Evolutionary conservation across 1,140 invertebrate species (phyloP), one percentile per base, ranked within the genome.

Genomic region (Psix sp.): DNA sequence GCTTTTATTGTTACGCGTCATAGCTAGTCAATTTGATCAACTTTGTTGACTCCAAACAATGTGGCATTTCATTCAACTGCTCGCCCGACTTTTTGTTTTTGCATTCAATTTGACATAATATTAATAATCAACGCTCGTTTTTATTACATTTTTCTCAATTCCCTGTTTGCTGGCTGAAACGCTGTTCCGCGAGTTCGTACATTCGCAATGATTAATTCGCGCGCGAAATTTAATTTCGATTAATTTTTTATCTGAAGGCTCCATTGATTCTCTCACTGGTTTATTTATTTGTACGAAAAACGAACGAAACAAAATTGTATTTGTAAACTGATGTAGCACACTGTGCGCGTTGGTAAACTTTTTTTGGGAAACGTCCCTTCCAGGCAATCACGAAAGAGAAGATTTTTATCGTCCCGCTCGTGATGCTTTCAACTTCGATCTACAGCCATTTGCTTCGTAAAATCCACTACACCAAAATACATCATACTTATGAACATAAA

Each of bases 381-480:
- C 36, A 71, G 43, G 67, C 57, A 71, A 71, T 71, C 67, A 71
- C 48, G 54, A 54, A 24, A 71, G 56, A 48, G 40, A 56, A 56
- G 67, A 71, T 71, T 71, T 71, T 71, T 71, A 71, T 71, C 49
- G 57, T 46, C 39, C 46, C 43, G 24, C 48, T 60, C 49, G 60
- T 60, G 57, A 70, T 60, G 40, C 66, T 60, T 56, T 65, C 49
- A 54, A 24, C 56, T 42, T 48, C 66, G 49, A 54, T 60, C 45
- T 51, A 67, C 65, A 39, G 46, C 56, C 65, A 48, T 60, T 67
- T 57, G 52, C 56, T 59, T 38, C 45, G 54, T 46, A 52, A 59
- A 52, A 59, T 54, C 65, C 26, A 52, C 54, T 52, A 68, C 40
- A 57, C 39, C 51, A 46, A 49, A 52, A 68, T 67, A 67, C 43